Evolutionary conservation across 2,888 invertebrate species (phyloP), one percentile per base, ranked within the genome.

Genomic region (Synergus itoensis): DNA sequence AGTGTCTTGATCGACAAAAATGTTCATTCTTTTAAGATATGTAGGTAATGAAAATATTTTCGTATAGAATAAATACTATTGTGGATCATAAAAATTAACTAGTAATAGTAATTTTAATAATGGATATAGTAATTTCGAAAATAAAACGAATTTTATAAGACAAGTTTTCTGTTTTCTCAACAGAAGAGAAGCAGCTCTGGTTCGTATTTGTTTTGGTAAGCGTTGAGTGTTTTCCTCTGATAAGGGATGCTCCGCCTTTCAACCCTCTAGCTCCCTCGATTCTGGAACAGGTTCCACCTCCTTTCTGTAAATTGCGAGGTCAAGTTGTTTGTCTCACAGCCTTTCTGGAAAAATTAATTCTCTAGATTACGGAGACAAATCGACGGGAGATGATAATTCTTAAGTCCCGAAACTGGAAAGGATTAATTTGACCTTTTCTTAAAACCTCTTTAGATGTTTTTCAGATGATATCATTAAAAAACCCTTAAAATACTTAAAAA

Each of bases 231-330:
- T 73, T 36, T 48, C 73, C n/a, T 28, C 53, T 73, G 73, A 73
- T 73, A 73, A 73, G 73, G 53, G 73, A 48, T 73, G 73, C 73
- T 73, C 73, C 73, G 73, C 73, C 73, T 53, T 53, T 53, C 45
- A 14, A 36, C 28, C 16, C 48, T 69, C 69, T 45, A 57, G 9
- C 53, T 28, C 48, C 11, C 53, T 40, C 53, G n/a, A 73, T 73
- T 18, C 53, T 53, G 18, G 53, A 48, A 40, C 73, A 48, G 69
- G 73, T 36, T 36, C n/a, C 16, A 53, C 73, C 53, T 62, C 21
- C 43, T 67, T 18, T 14, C 45, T 21, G 5, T 36, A 53, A 73
- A 73, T 36, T 73, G 4, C 73, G n/a, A 73, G 73, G 48, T 73
- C 53, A 73, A 53, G 73, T 73, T 73, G 73, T 73, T 48, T 11